phyloP scores from a whole-genome alignment of 1,140 invertebrate genomes.

The Spodoptera frugiperda region DNA sequence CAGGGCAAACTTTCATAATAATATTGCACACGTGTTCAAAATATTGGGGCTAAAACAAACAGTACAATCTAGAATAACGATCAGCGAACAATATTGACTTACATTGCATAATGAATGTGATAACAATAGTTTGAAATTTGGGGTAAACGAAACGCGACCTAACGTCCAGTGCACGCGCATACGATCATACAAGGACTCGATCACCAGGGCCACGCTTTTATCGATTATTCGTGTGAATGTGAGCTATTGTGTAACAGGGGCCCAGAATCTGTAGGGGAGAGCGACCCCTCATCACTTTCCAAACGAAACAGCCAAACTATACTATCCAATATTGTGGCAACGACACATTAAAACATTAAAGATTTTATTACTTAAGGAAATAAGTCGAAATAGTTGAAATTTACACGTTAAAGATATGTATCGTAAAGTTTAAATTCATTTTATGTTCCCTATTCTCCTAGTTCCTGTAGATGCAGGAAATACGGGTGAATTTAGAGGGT shows the following conservation, averaged over 20 bases:
- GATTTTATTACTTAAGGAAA: constrained; percentile 24
- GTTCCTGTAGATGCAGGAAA: constrained; percentile 35
- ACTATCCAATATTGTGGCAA: constrained; percentile 18
- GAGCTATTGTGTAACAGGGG: constrained; percentile 79
- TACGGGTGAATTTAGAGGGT: constrained; percentile 26
- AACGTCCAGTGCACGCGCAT: constrained; percentile 53
- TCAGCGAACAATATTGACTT: constrained; percentile 28
- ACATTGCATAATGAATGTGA: constrained; percentile 40
- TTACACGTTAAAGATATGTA: constrained; percentile 18
- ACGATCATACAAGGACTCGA: constrained; percentile 35
- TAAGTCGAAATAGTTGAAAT: constrained; percentile 25
- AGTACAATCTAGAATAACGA: constrained; percentile 18
- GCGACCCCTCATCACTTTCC: constrained; percentile 53
- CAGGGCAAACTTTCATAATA: no score
- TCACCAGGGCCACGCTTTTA: constrained; percentile 56
- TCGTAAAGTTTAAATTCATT: constrained; percentile 40
- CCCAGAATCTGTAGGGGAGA: constrained; percentile 76
- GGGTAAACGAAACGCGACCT: constrained; percentile 17
- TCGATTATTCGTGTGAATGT: constrained; percentile 81
- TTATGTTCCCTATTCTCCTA: constrained; percentile 28
- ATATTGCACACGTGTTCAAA: constrained; percentile 31
- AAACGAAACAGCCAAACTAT: constrained; percentile 15
- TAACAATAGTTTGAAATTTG: constrained; percentile 26
- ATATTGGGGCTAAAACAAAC: constrained; percentile 6
- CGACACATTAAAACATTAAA: constrained; percentile 14